Evolutionary conservation across 30 jellyfish, hydroid and myxozoan genomes (phyloP).

Genomic region (Aurelia coerulea): DNA sequence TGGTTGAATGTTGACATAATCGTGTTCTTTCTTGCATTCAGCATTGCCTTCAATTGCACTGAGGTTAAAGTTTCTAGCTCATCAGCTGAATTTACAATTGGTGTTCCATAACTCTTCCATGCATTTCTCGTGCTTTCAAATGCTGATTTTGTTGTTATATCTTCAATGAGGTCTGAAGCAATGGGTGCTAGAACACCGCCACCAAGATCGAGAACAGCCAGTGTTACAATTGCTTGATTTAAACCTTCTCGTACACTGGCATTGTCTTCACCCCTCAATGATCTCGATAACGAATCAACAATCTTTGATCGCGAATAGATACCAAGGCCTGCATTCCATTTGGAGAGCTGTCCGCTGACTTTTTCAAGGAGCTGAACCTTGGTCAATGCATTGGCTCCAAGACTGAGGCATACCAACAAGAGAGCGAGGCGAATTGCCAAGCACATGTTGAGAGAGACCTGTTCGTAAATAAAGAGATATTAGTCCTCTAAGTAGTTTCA

Average conservation of each 20-base stretch:
- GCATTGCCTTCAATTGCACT: background rate
- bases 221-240: slow-evolving; percentile 22
- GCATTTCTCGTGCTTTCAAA: slow-evolving; percentile 20
- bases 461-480: too few species aligned
- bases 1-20: background rate
- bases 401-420: background rate
- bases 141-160: slow-evolving; percentile 1
- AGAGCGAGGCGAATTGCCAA: too few species aligned
- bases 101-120: slow-evolving; percentile 7
- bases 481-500: too few species aligned
- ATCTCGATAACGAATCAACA: background rate
- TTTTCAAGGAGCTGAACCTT: background rate
- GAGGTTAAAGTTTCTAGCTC: background rate
- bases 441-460: too few species aligned
- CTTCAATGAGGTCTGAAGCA: slow-evolving; percentile 10
- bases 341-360: background rate
- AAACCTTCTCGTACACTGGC: slow-evolving; percentile 7
- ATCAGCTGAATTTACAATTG: background rate
- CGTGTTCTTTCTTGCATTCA: background rate
- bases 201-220: slow-evolving; percentile 23
- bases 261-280: slow-evolving; percentile 11
- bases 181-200: slow-evolving; percentile 42
- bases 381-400: background rate
- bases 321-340: slow-evolving; percentile 10
- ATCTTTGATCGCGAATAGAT: background rate